phyloP scores from a whole-genome alignment of 2,888 invertebrate species.

The Masnerella sp. region DNA sequence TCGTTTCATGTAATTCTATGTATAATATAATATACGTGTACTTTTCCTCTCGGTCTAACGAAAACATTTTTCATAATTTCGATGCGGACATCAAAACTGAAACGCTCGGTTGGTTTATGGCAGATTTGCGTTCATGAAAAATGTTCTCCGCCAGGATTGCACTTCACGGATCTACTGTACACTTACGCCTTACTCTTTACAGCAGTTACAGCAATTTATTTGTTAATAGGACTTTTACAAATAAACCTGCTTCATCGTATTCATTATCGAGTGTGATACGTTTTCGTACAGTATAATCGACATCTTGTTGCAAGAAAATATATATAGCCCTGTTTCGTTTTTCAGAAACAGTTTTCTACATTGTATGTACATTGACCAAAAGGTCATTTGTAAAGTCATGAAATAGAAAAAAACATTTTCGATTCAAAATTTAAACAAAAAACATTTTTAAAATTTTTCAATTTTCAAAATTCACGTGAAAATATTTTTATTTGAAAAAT shows the following conservation, averaged over 20 bases:
- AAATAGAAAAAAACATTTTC: no score
- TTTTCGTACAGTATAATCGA: conserved; percentile 4
- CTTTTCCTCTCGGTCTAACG: conserved; percentile 8
- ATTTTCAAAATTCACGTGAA: no score
- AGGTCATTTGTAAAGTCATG: no score
- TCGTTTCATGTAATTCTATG: conserved; percentile 24
- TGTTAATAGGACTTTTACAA: conserved; percentile 44
- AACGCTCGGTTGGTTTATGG: conserved; percentile 31
- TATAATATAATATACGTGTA: no score
- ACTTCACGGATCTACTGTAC: conserved; percentile 17
- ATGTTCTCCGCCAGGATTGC: conserved; percentile 32
- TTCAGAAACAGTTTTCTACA: no score
- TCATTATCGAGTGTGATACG: conserved; percentile 24
- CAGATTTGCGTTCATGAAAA: conserved; percentile 36
- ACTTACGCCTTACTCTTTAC: conserved; percentile 20
- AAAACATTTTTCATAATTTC: conserved; percentile 41
- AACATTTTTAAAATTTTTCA: no score
- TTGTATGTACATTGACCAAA: no score
- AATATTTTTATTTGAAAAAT: no score
- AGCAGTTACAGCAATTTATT: conserved; percentile 17
- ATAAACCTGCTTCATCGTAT: conserved; percentile 17
- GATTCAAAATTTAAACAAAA: no score
- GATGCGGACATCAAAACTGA: conserved; percentile 14
- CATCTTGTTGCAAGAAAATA: conserved; percentile 35
- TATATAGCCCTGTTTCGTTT: conserved; percentile 15